A percentile compares a stretch with the other conserved stretches of the same genome.
These are phyloP conservation scores for Plusia festucae DNA, from an alignment of 2,888 invertebrate species.

Conservation along the genomic window DNA sequence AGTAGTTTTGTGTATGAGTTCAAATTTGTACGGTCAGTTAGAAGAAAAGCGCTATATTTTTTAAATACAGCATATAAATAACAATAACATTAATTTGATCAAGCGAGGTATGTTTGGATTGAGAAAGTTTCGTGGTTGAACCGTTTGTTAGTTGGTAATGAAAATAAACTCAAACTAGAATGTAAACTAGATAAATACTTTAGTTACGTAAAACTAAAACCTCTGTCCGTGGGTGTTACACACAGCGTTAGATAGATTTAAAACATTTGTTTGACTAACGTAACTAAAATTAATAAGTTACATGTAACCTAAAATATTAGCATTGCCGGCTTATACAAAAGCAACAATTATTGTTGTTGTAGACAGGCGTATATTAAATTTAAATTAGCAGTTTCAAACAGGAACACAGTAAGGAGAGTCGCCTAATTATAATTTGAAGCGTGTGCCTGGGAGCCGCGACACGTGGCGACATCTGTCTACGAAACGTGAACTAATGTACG, in stretches of 20 bases:
- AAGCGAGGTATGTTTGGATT: neutral
- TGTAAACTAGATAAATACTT: neutral
- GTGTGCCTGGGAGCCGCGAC: conserved; percentile 37
- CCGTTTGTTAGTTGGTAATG: neutral
- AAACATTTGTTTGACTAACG: neutral
- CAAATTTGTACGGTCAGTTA: neutral
- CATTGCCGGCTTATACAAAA: conserved; percentile 7
- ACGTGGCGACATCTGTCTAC: conserved; percentile 36
- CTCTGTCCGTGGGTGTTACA: neutral
- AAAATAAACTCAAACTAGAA: neutral
- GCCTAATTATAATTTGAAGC: conserved; percentile 57
- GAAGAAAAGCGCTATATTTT: no score
- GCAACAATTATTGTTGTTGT: conserved; percentile 22
- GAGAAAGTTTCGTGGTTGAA: neutral
- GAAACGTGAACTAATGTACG: conserved; percentile 11
- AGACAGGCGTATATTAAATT: conserved; percentile 43
- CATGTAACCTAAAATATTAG: neutral
- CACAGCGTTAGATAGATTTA: neutral
- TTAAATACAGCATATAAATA: no score
- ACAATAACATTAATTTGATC: neutral
- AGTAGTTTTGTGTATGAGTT: neutral
- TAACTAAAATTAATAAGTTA: neutral
- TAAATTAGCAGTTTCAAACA: conserved; percentile 46
- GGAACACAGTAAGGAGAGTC: conserved; percentile 41
- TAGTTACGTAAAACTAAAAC: neutral